A percentile compares a stretch with the other conserved stretches of the same genome.
Evolutionary conservation across 2,797 vertebrate species (phyloP).

Genomic region (Malacoraja senta): DNA sequence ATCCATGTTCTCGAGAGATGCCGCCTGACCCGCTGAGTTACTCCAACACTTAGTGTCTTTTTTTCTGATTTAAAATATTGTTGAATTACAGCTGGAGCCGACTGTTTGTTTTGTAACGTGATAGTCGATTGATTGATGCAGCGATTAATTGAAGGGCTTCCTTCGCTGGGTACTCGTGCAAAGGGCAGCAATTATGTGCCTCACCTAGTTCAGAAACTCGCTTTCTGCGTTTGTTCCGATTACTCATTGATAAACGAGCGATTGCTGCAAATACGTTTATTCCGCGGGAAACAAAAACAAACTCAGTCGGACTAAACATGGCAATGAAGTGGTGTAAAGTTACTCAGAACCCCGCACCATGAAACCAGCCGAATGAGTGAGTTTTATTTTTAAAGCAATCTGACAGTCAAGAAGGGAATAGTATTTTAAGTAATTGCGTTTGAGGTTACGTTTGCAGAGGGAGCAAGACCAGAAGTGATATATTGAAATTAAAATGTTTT

Average conservation of each 20-base stretch:
- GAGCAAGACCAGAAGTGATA: background rate
- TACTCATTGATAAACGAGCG: background rate
- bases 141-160: slow-evolving; percentile 14
- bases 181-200: no score
- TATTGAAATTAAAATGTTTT: background rate
- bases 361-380: background rate
- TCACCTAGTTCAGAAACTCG: background rate
- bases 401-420: background rate
- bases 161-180: no score
- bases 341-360: background rate
- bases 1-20: no score
- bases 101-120: slow-evolving; percentile 27
- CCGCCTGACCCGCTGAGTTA: no score
- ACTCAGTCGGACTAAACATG: background rate
- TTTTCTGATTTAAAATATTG: no score
- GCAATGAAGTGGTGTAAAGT: background rate
- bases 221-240: background rate
- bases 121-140: slow-evolving; percentile 18
- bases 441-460: no score
- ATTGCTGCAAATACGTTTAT: background rate
- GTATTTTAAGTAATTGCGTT: background rate
- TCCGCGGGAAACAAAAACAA: background rate
- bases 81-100: background rate
- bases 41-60: no score
- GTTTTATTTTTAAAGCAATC: background rate